Evolutionary conservation across 2,797 vertebrate species (phyloP), one percentile per base, ranked within the genome.

Genomic region (Pseudocheirus occidentalis): DNA sequence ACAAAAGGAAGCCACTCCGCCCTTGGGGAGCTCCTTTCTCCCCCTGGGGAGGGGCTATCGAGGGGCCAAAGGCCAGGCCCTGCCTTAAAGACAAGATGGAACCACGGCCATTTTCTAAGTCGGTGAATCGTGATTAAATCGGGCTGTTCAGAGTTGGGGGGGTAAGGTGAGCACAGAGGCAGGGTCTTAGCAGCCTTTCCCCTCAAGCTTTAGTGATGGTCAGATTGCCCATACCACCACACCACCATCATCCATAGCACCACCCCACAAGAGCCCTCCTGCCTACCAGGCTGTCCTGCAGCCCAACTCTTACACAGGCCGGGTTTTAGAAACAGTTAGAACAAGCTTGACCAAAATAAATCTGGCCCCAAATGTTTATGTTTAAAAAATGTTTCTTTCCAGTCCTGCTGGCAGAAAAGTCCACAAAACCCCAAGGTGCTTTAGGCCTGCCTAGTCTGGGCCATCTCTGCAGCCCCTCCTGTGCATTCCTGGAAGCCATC

Each of bases 251-350:
- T 34, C 16, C 18, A 5, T 34, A n/a, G 62, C 16, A 13, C 0
- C 62, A 58, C 62, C 62, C 59, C 66, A 40, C 66, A 73, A 18
- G 21, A 34, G 5, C n/a, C 34, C 34, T 16, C 5, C 4, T n/a
- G 59, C 62, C n/a, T 27, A 18, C 34, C 97, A 89, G 91, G 93
- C 57, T 58, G 28, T 94, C 92, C 73, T 31, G 73, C 95, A 95
- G 91, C 14, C 34, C 93, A 97, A 98, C 96, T 98, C 98, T 97
- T 98, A 97, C 98, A 98, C 98, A 92, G 96, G 95, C 97, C 98
- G 98, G 98, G 95, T 91, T 97, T 96, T 97, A 96, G 97, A 95
- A 96, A 92, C 1, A 93, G 87, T 96, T 97, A 95, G 96, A 95
- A 95, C 92, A 73, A 28, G 91, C 93, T 59, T 53, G 94, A 92